A percentile compares a stretch with the other conserved stretches of the same genome.
Evolutionary conservation across 2,797 vertebrate species (phyloP).

Genomic region (Sebastiscus albofasciatus): DNA sequence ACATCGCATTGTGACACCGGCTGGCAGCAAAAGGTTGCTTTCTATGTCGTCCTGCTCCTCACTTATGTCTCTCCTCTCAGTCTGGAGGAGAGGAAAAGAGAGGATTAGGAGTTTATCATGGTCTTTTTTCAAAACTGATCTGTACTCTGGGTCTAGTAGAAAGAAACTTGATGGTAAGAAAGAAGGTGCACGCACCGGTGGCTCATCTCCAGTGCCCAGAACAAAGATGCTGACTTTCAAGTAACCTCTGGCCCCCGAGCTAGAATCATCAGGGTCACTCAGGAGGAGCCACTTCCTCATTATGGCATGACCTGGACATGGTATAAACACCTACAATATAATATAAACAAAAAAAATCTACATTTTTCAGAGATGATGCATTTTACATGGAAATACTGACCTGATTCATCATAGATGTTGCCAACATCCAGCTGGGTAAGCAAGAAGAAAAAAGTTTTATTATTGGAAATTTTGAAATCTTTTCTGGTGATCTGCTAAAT

Average conservation of each 20-base stretch:
- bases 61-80: constrained; percentile 84
- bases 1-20: constrained; percentile 89
- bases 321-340: neutral
- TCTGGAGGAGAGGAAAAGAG: constrained; percentile 67
- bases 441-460: neutral
- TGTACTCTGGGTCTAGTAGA: neutral
- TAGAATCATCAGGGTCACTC: constrained; percentile 90
- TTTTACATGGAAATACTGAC: constrained; percentile 71
- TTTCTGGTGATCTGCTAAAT: neutral
- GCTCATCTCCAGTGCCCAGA: constrained; percentile 92
- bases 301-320: constrained; percentile 74
- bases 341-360: neutral
- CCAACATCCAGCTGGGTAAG: constrained; percentile 90
- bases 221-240: constrained; percentile 96
- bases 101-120: neutral
- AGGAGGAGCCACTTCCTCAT: constrained; percentile 97
- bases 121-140: neutral
- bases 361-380: neutral
- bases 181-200: constrained; percentile 81
- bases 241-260: constrained; percentile 91
- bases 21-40: constrained; percentile 92
- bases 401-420: constrained; percentile 93
- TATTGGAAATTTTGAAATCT: neutral
- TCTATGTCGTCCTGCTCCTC: constrained; percentile 93
- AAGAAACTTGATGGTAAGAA: neutral